These are phyloP conservation scores for Orchesellides sinensis DNA, from an alignment of 2,888 invertebrate genomes.

Conservation along the genomic window DNA sequence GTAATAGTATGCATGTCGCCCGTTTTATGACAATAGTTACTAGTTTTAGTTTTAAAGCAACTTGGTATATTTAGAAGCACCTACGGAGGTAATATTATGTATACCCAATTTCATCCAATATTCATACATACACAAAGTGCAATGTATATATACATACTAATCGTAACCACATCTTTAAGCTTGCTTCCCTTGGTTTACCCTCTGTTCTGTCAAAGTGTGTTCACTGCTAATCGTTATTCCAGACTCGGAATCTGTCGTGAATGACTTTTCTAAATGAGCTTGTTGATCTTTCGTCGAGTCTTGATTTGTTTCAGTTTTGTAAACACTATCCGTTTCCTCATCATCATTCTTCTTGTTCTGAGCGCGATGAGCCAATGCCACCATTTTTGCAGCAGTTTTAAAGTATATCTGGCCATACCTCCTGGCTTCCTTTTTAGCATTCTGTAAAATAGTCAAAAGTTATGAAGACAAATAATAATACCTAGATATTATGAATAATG, in stretches of 20 bases:
- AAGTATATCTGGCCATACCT: conserved; percentile 70
- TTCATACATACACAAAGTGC: neutral
- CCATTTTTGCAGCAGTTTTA: conserved; percentile 72
- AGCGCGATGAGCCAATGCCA: conserved; percentile 69
- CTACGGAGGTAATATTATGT: too few species aligned
- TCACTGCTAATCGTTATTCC: conserved; percentile 60
- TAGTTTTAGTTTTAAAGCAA: too few species aligned
- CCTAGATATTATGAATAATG: neutral
- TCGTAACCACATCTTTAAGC: neutral
- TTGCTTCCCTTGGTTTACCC: conserved; percentile 33
- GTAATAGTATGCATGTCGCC: too few species aligned
- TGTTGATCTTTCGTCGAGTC: conserved; percentile 56
- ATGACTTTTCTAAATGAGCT: conserved; percentile 54
- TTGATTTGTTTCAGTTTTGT: conserved; percentile 40
- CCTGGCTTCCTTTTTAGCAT: conserved; percentile 64
- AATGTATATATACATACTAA: neutral
- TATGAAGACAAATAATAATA: neutral
- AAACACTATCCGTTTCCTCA: conserved; percentile 31
- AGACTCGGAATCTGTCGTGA: conserved; percentile 59
- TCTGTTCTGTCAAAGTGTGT: conserved; percentile 53
- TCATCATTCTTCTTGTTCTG: conserved; percentile 32
- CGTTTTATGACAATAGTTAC: too few species aligned
- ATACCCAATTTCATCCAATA: neutral
- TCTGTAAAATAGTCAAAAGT: conserved; percentile 49
- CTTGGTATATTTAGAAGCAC: too few species aligned